Evolutionary conservation across 2,797 vertebrate genomes (phyloP).

Genomic region (Nyctibius grandis): DNA sequence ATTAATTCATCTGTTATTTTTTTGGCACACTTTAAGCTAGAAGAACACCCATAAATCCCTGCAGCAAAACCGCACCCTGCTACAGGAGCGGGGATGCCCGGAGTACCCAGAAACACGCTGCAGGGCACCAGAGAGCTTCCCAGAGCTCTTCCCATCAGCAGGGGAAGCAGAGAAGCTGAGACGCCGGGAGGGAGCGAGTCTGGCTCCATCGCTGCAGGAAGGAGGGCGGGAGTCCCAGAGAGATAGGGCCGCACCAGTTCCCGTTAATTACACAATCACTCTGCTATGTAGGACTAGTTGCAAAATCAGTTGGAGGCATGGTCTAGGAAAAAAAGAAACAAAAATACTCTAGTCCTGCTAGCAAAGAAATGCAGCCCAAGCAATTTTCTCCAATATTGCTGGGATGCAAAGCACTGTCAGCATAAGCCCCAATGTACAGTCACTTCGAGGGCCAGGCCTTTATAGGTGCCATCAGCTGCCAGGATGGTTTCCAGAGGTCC

Average conservation of each 20-base stretch:
- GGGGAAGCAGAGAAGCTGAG: background rate
- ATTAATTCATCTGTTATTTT: background rate
- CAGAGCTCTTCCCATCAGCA: background rate
- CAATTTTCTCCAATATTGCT: background rate
- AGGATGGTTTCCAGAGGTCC: background rate
- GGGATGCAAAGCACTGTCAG: background rate
- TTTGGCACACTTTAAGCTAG: background rate
- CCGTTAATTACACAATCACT: conserved; percentile 57
- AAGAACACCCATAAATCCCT: background rate
- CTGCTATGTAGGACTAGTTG: conserved; percentile 58
- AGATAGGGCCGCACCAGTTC: conserved; percentile 34
- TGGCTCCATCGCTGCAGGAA: background rate
- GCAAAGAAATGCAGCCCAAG: background rate
- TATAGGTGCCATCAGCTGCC: background rate
- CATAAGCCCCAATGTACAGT: background rate
- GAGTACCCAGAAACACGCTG: background rate
- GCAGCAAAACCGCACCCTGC: background rate
- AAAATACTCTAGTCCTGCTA: background rate
- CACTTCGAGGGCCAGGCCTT: background rate
- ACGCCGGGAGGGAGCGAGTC: background rate
- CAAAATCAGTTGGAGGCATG: conserved; percentile 58
- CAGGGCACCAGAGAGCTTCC: background rate
- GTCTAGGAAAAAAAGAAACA: background rate
- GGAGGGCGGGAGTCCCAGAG: conserved; percentile 8
- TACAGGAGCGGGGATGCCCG: background rate